Base-by-base conservation (phyloP, 1,140 invertebrate species). In the Sitobion miscanthi region DNA sequence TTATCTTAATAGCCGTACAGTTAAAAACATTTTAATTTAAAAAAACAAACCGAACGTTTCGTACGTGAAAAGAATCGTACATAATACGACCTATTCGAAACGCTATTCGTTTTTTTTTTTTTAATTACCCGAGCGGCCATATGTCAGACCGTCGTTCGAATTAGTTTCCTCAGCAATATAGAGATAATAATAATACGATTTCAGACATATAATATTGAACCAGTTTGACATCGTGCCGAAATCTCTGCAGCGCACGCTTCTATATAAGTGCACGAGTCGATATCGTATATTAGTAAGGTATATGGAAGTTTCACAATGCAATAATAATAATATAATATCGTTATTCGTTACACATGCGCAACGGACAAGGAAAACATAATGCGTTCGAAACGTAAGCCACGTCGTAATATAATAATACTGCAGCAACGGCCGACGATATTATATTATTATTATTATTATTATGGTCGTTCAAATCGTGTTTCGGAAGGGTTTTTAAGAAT, bases 191-290 rank as follows among this genome's bases (percentile, higher is more conserved):
- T 17, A 77, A n/a, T n/a, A 77, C 4, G n/a, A 77, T n/a, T 77
- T 77, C 11, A 77, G n/a, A 77, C 62, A n/a, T 17, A 77, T 14
- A 77, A 77, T 77, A 77, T 30, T 77, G 30, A 77, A 77, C 62
- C 62, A 77, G 62, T 77, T 77, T 77, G 62, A 77, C 62, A 77
- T 77, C 30, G 14, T 77, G n/a, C 62, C 62, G 62, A 77, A 77
- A 77, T 77, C 62, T 77, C 5, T 17, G 62, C 57, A 42, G 42
- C 5, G 20, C 62, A 77, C 62, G 62, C 30, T 77, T 77, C 62
- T 77, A 77, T 77, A 77, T n/a, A 77, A 77, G 62, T n/a, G 62
- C 62, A 77, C 62, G 30, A 77, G n/a, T 77, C 62, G 62, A 77
- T 77, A 77, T 35, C 30, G 62, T n/a, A 77, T 77, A 77, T n/a